Conservation (phyloP, 2,888 invertebrate genomes). For the Pherbina coryleti region DNA sequence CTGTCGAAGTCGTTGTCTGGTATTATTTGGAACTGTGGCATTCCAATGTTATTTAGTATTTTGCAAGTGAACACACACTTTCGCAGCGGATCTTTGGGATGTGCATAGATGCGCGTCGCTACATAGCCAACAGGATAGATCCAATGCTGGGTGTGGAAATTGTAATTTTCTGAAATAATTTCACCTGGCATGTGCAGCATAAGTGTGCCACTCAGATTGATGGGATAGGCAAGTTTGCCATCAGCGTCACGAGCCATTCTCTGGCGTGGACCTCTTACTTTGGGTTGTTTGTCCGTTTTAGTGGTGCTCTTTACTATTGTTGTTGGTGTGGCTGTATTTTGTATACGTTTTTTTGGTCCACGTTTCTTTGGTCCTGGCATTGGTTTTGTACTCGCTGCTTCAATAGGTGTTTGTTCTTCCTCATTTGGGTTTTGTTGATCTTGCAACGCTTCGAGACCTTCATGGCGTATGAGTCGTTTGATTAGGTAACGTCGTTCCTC, state of each 20-base stretch:
- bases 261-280: slow-evolving; percentile 40
- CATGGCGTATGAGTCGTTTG: slow-evolving; percentile 80
- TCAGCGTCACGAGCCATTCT: slow-evolving; percentile 68
- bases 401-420: background rate
- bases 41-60: slow-evolving; percentile 79
- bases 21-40: slow-evolving; percentile 84
- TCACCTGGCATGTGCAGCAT: slow-evolving; percentile 85
- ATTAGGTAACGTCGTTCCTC: slow-evolving; percentile 87
- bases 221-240: slow-evolving; percentile 80
- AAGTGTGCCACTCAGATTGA: slow-evolving; percentile 74
- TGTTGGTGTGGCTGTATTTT: slow-evolving; percentile 57
- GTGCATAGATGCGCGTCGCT: slow-evolving; percentile 81
- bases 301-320: slow-evolving; percentile 27
- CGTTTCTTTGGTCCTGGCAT: slow-evolving; percentile 52
- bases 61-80: slow-evolving; percentile 85
- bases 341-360: slow-evolving; percentile 59
- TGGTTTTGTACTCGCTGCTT: slow-evolving; percentile 23
- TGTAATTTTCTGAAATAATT: slow-evolving; percentile 76
- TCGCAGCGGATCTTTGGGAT: slow-evolving; percentile 76
- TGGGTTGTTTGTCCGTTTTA: slow-evolving; percentile 39
- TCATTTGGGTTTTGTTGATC: slow-evolving; percentile 30
- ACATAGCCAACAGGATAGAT: slow-evolving; percentile 84
- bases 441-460: slow-evolving; percentile 63
- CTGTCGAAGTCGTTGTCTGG: slow-evolving; percentile 79
- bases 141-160: slow-evolving; percentile 79